phyloP scores from a whole-genome alignment of 2,797 vertebrate genomes.

The Prionace glauca region DNA sequence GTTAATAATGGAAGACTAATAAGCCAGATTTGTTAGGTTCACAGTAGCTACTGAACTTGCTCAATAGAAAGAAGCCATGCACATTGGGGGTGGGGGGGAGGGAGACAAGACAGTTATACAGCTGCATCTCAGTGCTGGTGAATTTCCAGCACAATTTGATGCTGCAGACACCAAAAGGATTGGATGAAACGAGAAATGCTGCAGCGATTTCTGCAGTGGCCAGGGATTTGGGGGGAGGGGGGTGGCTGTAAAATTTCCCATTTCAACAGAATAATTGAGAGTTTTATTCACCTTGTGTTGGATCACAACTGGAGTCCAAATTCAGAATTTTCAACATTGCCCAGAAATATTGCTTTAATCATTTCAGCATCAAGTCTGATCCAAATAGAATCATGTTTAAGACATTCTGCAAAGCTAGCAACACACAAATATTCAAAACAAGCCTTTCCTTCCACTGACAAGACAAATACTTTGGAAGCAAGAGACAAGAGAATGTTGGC shows the following conservation, averaged over 20 bases:
- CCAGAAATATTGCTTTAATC: not conserved
- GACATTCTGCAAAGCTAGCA: not conserved
- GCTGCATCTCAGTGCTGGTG: not conserved
- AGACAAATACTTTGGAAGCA: not conserved
- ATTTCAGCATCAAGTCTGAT: not conserved
- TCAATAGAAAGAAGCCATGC: not conserved
- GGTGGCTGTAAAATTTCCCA: not conserved
- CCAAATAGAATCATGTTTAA: not conserved
- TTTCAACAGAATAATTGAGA: not conserved
- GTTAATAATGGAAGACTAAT: not conserved
- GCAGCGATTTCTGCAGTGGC: not conserved
- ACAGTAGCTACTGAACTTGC: not conserved
- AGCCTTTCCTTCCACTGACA: not conserved
- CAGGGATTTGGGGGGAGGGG: too few relatives aligned
- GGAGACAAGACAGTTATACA: not conserved
- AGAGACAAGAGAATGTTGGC: not conserved
- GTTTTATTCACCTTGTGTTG: not conserved
- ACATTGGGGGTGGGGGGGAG: not conserved
- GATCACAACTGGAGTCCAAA: not conserved
- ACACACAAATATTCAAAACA: not conserved
- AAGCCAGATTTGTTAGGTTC: not conserved
- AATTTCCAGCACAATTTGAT: not conserved
- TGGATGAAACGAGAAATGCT: not conserved
- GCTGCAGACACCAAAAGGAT: not conserved
- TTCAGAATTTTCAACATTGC: not conserved